Evolutionary conservation across 2,113 vertebrate species (phyloP).

Genomic region (Pseudois nayaur): DNA sequence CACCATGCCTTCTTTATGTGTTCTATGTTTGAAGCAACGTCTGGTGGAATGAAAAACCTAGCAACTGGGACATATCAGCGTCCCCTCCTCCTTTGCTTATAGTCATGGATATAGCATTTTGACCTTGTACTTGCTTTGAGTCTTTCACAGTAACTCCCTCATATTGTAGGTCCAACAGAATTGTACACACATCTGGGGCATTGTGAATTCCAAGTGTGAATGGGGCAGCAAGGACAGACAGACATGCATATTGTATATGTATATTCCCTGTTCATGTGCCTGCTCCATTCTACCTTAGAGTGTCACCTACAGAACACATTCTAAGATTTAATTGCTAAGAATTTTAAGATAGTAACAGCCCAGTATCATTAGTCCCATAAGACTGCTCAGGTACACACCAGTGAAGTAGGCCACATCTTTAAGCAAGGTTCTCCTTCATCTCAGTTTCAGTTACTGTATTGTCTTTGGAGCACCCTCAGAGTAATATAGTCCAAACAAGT

Average conservation of each 20-base stretch:
- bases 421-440: not conserved
- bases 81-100: not conserved
- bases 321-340: not conserved
- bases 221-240: not conserved
- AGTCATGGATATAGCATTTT: not conserved
- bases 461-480: not conserved
- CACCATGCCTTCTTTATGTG: not conserved
- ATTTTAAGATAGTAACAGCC: not conserved
- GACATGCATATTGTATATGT: fast-evolving
- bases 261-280: not conserved
- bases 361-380: not conserved
- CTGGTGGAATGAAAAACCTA: not conserved
- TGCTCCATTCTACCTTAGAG: not conserved
- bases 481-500: not conserved
- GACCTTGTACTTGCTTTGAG: not conserved
- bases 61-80: no score
- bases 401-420: not conserved
- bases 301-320: not conserved
- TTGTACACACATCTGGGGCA: not conserved
- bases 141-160: not conserved
- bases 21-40: not conserved
- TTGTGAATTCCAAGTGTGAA: not conserved
- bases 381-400: not conserved
- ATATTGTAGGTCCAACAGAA: not conserved
- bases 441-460: not conserved